Evolutionary conservation across 2,113 vertebrate genomes (phyloP), one percentile per base, ranked within the genome.

Genomic region (Otis tarda): DNA sequence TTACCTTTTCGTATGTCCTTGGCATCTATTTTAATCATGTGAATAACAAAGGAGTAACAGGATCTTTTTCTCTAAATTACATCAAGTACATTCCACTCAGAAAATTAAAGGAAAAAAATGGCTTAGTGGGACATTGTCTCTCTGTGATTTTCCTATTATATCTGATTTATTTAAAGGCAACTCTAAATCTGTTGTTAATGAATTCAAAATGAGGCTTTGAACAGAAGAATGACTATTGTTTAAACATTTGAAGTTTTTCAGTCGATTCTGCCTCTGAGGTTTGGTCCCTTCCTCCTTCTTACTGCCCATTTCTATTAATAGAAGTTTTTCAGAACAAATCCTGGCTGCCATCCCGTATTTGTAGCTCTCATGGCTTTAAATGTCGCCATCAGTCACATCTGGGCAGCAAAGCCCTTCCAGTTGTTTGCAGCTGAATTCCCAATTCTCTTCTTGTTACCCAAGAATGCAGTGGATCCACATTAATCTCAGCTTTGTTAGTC

Each of bases 21-120:
- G 81, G 47, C 83, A 74, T 95, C 75, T 92, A 31, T 87, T 94
- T 91, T 93, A 92, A 83, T 82, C 37, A 82, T 39, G 15, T 87
- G 63, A 93, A 76, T 77, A 85, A 74, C 61, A 92, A 79, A 95
- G 24, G 9, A 94, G 20, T 73, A 83, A 87, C 25, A 87, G 21
- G 28, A 87, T 77, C 23, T 93, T 92, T 87, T 84, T 30, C 59
- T 87, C 41, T 89, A 87, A 69, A 75, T 87, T 67, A n/a, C 41
- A 30, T 52, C 12, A 80, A 78, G 50, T 88, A 47, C 23, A 35
- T 80, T 89, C 20, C 24, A 47, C 18, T 83, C 52, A 56, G 55
- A 85, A 90, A 88, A 17, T 27, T 83, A 73, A 67, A 91, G 61
- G 15, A 53, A 93, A 87, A 87, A 88, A 77, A 73, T 9, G 31